Conservation (phyloP, 2,113 vertebrate species). For the Mustela lutreola region DNA sequence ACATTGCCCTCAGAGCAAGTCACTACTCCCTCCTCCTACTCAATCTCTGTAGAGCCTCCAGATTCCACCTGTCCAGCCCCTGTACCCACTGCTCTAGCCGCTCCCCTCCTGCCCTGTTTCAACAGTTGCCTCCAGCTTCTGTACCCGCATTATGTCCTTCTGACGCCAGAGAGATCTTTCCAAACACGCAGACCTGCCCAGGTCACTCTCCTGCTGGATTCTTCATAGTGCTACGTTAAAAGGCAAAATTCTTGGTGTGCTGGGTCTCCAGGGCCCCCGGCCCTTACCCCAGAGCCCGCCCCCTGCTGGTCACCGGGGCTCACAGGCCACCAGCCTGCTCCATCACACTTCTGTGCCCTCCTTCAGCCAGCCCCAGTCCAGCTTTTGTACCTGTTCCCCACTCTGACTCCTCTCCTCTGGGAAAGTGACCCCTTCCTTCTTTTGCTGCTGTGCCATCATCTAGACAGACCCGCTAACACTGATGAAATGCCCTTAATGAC, state of each 20-base stretch:
- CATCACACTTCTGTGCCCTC: not conserved
- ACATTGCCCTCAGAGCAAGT: not conserved
- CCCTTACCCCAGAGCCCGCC: too few relatives aligned
- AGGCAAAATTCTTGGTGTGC: not conserved
- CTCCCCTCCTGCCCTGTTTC: not conserved
- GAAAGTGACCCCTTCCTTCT: not conserved
- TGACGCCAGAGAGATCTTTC: not conserved
- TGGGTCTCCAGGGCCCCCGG: too few relatives aligned
- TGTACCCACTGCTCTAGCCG: accelerated
- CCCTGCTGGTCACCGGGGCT: not conserved
- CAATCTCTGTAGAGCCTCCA: not conserved
- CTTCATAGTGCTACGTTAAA: not conserved
- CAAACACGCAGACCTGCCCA: not conserved
- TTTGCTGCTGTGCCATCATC: accelerated
- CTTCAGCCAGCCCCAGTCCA: not conserved
- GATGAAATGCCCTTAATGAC: not conserved
- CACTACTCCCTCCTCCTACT: not conserved
- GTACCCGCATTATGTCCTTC: not conserved
- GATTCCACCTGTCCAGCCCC: not conserved
- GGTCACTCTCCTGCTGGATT: not conserved
- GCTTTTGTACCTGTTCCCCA: not conserved
- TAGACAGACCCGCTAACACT: not conserved
- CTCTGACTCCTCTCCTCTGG: not conserved
- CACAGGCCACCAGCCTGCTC: not conserved
- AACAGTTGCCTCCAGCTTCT: not conserved